These are phyloP conservation scores for Phenacoccus solenopsis DNA, from an alignment of 1,140 invertebrate genomes.

Conservation along the genomic window DNA sequence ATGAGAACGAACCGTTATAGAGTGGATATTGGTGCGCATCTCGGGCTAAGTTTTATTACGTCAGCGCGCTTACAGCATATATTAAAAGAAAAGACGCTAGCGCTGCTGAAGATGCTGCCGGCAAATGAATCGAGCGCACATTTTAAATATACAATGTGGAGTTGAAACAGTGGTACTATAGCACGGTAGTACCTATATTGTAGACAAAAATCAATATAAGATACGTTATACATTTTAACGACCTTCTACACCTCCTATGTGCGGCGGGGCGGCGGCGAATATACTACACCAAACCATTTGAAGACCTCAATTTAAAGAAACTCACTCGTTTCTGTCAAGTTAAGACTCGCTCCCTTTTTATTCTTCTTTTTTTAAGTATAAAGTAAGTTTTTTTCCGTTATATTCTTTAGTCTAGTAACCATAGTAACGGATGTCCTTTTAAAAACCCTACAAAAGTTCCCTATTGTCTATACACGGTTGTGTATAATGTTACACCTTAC, in stretches of 20 bases:
- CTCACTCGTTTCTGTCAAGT: conserved; percentile 1
- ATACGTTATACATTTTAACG: conserved; percentile 3
- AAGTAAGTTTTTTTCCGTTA: conserved; percentile 1
- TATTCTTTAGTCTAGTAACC: conserved; percentile 2
- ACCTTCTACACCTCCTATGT: background rate
- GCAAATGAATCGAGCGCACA: background rate
- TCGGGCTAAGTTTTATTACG: too few species aligned
- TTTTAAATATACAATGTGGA: background rate
- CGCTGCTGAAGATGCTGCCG: background rate
- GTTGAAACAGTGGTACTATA: background rate
- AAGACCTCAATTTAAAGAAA: conserved; percentile 3
- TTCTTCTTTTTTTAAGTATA: background rate
- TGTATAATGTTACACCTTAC: conserved; percentile 2
- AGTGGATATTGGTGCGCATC: too few species aligned
- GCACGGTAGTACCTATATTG: too few species aligned
- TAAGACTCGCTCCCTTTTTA: background rate
- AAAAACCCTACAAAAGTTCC: conserved; percentile 1
- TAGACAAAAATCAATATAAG: conserved; percentile 3
- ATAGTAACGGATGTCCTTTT: conserved; percentile 1
- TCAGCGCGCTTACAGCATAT: too few species aligned
- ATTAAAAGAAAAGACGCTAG: background rate
- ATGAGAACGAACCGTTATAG: background rate
- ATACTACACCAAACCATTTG: background rate
- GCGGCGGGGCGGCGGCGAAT: background rate
- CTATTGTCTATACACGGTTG: background rate